These are phyloP conservation scores for Carabus problematicus DNA, from an alignment of 2,888 invertebrate species.

Conservation along the genomic window DNA sequence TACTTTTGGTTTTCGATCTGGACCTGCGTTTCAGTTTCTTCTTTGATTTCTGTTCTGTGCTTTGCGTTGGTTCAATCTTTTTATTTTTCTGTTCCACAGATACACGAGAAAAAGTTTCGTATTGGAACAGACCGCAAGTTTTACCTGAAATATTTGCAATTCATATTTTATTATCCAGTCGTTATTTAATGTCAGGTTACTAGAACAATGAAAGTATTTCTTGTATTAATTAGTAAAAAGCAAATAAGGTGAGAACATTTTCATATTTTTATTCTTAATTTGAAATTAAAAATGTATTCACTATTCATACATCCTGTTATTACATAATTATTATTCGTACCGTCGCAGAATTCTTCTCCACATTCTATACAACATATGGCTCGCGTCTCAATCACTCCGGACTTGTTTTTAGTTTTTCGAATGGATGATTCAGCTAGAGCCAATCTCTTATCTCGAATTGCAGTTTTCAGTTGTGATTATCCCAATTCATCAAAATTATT, in stretches of 20 bases:
- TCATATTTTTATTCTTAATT: too few species aligned
- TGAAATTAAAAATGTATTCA: too few species aligned
- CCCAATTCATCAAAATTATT: conserved; percentile 67
- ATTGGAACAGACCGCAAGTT: conserved; percentile 64
- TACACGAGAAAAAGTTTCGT: conserved; percentile 64
- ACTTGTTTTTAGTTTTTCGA: conserved; percentile 81
- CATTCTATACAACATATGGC: conserved; percentile 80
- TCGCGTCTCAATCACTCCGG: conserved; percentile 81
- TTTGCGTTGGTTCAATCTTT: conserved; percentile 47
- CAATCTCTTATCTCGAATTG: conserved; percentile 73
- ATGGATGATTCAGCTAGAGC: conserved; percentile 70
- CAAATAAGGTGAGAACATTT: too few species aligned
- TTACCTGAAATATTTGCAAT: conserved; percentile 61
- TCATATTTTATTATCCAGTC: background rate
- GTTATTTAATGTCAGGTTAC: too few species aligned
- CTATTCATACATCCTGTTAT: too few species aligned
- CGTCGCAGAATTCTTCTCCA: conserved; percentile 85
- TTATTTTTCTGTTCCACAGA: conserved; percentile 52
- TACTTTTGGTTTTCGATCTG: conserved; percentile 53
- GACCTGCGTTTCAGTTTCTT: conserved; percentile 53
- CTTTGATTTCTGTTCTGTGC: conserved; percentile 50
- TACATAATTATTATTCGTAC: conserved; percentile 56
- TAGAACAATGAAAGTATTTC: too few species aligned
- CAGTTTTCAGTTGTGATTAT: conserved; percentile 77
- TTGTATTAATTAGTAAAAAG: too few species aligned